Base-by-base conservation (phyloP, 1,140 invertebrate species). In the Probaryconus sp. region DNA sequence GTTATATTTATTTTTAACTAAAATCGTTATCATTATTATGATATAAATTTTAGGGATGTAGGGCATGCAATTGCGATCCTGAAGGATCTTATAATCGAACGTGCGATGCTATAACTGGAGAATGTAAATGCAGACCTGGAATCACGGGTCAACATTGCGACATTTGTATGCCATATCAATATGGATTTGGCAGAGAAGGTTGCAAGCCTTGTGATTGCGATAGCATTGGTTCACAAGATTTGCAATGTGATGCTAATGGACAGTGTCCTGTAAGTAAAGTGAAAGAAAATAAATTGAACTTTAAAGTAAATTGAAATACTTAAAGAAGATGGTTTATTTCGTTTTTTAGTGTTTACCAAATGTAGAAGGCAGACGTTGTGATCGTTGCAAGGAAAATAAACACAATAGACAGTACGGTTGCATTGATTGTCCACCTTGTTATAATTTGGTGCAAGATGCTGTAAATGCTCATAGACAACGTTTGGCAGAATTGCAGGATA, bases 321-420 rank as follows among this genome's bases (percentile, higher is more conserved):
- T 38, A 47, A 10, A 60, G 50, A 45, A 18, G 38, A 42, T 63
- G 10, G 20, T 37, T 17, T 6, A 30, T 63, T 24, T n/a, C 18
- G 5, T 30, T 35, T 67, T 82, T 73, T 42, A 91, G 84, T 98
- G 96, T 85, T 90, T 94, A 37, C 92, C 95, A 40, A 97, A 97
- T 82, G 96, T 98, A 1, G 96, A 97, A 85, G 96, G 96, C 5
- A 84, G 93, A 53, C 89, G 91, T n/a, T 98, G 97, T 82, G 95
- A 98, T 80, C 91, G 94, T 17, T 98, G 97, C 82, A 96, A 96
- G 85, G 95, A 97, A 80, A 98, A 98, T 81, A 97, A 96, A 81
- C 93, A 93, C 77, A 93, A 96, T 81, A 89, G 95, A 18, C 93
- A 96, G 72, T 91, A 91, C 30, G 95, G 95, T 7, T 98, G 96